These are phyloP conservation scores for Lasioglossum lativentre DNA, from an alignment of 2,888 invertebrate genomes.

Conservation along the genomic window DNA sequence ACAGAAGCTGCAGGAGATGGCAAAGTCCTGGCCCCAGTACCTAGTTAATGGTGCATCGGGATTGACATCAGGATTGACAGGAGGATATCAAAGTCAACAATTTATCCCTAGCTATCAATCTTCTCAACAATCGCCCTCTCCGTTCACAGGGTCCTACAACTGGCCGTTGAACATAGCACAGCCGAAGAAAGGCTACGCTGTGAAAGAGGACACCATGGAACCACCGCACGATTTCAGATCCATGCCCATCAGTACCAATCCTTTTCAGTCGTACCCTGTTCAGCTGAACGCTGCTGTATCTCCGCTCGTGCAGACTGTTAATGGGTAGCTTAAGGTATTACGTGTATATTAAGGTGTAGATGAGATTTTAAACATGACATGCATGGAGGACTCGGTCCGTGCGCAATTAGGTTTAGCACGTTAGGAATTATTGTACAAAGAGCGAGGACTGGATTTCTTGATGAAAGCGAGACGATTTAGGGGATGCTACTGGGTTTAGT, in stretches of 20 bases:
- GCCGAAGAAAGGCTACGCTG: constrained; percentile 74
- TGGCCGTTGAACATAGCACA: constrained; percentile 59
- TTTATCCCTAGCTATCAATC: not conserved
- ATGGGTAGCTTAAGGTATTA: constrained; percentile 39
- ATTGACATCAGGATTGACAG: not conserved
- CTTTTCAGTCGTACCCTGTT: constrained; percentile 34
- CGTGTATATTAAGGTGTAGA: not conserved
- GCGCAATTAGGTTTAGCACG: constrained; percentile 38
- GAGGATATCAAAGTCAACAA: constrained; percentile 22
- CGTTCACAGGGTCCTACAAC: constrained; percentile 10
- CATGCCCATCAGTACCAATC: constrained; percentile 64
- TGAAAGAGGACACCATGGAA: constrained; percentile 77
- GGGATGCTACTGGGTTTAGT: not conserved
- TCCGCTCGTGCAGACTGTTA: constrained; percentile 4
- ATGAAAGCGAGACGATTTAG: not conserved
- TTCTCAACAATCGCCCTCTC: not conserved
- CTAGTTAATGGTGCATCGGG: not conserved
- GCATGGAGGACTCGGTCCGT: constrained; percentile 44
- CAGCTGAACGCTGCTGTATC: constrained; percentile 11
- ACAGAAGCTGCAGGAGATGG: constrained; percentile 76
- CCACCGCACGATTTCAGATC: constrained; percentile 68
- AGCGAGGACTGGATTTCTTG: not conserved
- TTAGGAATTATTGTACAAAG: not conserved
- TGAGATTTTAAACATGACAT: constrained; percentile 31
- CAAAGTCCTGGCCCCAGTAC: constrained; percentile 77